Percentiles rank a stretch among this genome's conserved stretches.
phyloP scores from a whole-genome alignment of 2,888 invertebrate genomes.

The Linyphia triangularis region DNA sequence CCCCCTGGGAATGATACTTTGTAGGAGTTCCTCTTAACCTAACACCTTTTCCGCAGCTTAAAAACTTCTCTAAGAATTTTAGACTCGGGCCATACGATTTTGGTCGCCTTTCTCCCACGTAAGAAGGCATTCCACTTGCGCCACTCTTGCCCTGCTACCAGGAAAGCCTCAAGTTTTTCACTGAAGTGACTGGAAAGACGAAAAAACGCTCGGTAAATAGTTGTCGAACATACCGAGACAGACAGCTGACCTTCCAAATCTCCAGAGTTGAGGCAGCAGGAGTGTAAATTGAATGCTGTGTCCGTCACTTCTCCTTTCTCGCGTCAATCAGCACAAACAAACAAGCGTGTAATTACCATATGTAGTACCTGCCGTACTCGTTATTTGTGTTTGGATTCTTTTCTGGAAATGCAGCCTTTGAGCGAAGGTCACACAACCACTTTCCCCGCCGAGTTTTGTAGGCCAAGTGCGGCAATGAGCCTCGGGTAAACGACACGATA shows the following conservation, averaged over 20 bases:
- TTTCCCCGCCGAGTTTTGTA: neutral
- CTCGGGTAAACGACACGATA: neutral
- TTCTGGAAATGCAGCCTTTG: no score
- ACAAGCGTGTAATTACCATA: neutral
- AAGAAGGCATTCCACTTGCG: neutral
- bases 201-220: neutral
- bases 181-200: neutral
- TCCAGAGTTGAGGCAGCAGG: neutral
- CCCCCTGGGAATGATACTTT: no score
- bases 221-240: neutral
- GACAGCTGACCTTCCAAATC: neutral
- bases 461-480: neutral
- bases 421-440: neutral
- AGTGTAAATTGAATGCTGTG: neutral
- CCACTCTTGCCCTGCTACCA: no score
- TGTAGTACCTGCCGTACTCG: neutral
- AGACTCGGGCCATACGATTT: neutral
- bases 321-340: neutral
- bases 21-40: no score
- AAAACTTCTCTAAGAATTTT: no score
- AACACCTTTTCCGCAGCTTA: no score
- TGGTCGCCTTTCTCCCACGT: neutral
- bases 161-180: no score
- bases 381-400: no score
- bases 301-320: neutral